Percentiles rank a stretch among this genome's conserved stretches.
Evolutionary conservation across 2,797 vertebrate species (phyloP).

Genomic region (Hipposideros larvatus): DNA sequence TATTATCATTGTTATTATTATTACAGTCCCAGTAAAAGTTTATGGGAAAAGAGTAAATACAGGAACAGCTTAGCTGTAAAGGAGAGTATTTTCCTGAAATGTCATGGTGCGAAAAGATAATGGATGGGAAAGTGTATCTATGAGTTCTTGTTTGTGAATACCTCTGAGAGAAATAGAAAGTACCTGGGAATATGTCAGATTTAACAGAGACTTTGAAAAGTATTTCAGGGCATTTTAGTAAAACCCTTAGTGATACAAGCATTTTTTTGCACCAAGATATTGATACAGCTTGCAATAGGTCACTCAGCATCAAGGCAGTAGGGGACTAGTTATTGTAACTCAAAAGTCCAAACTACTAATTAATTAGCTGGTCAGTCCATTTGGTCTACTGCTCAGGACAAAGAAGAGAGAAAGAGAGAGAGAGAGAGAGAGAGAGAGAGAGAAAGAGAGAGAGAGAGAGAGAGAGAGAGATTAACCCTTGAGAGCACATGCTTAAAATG

Average conservation of each 20-base stretch:
- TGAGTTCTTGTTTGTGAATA: constrained; percentile 67
- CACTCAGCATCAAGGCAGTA: constrained; percentile 1
- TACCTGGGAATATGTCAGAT: constrained; percentile 47
- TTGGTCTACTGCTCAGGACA: not conserved
- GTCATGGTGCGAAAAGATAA: not conserved
- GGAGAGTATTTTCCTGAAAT: constrained; percentile 1
- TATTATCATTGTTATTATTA: not conserved
- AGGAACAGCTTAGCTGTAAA: constrained; percentile 45
- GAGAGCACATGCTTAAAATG: constrained; percentile 13
- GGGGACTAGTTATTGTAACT: not conserved
- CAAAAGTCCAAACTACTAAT: not conserved
- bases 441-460: too few relatives aligned
- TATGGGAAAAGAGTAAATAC: constrained; percentile 50
- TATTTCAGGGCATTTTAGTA: constrained; percentile 61
- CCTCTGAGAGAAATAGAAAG: constrained; percentile 46
- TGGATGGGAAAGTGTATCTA: constrained; percentile 54
- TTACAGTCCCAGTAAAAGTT: constrained; percentile 55
- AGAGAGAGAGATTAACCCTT: not conserved
- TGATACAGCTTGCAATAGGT: not conserved
- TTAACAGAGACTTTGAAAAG: constrained; percentile 68
- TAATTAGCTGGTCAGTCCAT: not conserved
- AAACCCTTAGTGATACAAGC: not conserved
- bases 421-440: too few relatives aligned
- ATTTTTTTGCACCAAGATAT: not conserved
- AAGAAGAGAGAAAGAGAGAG: too few relatives aligned